Base-by-base conservation (phyloP, 2,888 invertebrate genomes). In the Drosophila mimetica region DNA sequence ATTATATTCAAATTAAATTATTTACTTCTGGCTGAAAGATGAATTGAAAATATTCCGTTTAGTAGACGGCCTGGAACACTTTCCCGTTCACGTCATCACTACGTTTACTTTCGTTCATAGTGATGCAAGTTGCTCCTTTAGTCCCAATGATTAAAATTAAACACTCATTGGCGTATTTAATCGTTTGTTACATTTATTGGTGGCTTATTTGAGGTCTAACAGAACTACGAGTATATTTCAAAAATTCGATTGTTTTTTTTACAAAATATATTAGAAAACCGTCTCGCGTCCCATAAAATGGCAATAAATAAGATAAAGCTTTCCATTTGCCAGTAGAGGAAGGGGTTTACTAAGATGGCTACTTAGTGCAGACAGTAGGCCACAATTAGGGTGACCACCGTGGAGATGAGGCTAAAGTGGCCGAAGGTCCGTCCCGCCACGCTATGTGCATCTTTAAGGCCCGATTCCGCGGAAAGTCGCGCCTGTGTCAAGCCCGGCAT, bases 401-500 rank as follows among this genome's bases (percentile, higher is more conserved):
- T 66, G 7, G 83, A 77, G 9, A 82, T 16, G 8, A 78, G 5
- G 16, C 77, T 72, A 50, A 76, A 70, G 4, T 71, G 73, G 16
- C 66, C 53, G n/a, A 67, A 39, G 39, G 71, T 52, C 34, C 60
- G 60, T 11, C 14, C 60, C 0, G 58, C 70, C 25, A 14, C 44
- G 28, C 54, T 77, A 22, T 74, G 77, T 0, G 81, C 79, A 48
- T 77, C 74, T 20, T 58, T 71, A 4, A 88, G 20, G 8, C 77
- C 76, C 4, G 84, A 82, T 8, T 88, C 79, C 1, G 80, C 79
- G 0, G 86, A 79, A 1, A 89, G 60, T 16, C 77, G 73, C 1
- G 89, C 82, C 5, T 70, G 73, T 0, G 89, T 81, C 8, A 77
- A 47, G 8, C 90, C 90, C 1, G 90, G 90, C 77, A 90, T 79